A percentile compares a stretch with the other conserved stretches of the same genome.
Conservation (phyloP, 2,797 vertebrate genomes). For the Arremon brunneinucha region DNA sequence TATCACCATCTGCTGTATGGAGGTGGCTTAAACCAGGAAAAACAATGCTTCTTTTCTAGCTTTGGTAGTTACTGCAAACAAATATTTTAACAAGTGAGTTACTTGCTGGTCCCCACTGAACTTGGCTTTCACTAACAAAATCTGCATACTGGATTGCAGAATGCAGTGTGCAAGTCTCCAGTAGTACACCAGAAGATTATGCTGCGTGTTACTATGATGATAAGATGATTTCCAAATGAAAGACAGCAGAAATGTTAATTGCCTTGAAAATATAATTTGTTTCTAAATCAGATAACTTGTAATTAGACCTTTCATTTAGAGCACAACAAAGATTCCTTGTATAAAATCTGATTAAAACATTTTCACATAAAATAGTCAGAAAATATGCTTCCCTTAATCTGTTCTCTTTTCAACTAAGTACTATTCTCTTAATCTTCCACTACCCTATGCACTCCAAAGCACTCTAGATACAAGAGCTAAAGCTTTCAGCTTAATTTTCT, state of each 20-base stretch:
- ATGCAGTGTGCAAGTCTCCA: not conserved
- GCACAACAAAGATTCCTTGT: not conserved
- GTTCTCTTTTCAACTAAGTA: not conserved
- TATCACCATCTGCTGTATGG: not conserved
- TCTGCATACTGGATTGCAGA: not conserved
- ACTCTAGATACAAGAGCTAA: not conserved
- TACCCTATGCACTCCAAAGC: not conserved
- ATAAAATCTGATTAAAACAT: not conserved
- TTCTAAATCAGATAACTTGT: conserved; percentile 1
- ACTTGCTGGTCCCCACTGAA: not conserved
- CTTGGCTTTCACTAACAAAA: not conserved
- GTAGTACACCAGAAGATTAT: not conserved
- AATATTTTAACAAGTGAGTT: not conserved
- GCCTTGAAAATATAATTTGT: not conserved
- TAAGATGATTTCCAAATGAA: not conserved
- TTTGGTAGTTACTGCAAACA: not conserved
- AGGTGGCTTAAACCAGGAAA: not conserved
- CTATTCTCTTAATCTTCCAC: not conserved
- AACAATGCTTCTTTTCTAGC: not conserved
- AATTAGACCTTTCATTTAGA: not conserved
- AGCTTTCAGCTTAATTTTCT: not conserved
- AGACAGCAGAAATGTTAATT: not conserved
- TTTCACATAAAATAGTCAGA: not conserved
- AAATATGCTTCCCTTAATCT: not conserved
- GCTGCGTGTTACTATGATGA: not conserved